Base-by-base conservation (phyloP, 2,888 invertebrate genomes). In the Parascotia fuliginaria region DNA sequence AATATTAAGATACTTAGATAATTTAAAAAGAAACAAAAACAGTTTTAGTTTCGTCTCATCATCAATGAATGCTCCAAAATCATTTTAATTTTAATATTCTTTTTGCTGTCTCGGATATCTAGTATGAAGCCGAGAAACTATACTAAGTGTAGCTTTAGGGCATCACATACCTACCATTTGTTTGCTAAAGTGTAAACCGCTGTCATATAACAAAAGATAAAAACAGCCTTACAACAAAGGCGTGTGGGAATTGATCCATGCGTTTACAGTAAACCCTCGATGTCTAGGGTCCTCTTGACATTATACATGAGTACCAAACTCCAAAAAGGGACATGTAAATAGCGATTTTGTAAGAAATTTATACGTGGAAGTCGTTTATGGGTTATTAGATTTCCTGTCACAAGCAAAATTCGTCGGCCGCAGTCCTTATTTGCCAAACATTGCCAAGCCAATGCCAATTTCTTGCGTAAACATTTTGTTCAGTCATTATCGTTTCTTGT, bases 331-430 rank as follows among this genome's bases (percentile, higher is more conserved):
- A 74, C 74, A 71, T 74, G 66, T 57, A 57, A 60, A 65, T 70
- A 68, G 74, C 76, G 74, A 79, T 77, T 81, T 74, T 76, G 72
- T 78, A 79, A 77, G 79, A 77, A 80, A 82, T 81, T 80, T 83
- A 78, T 81, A 81, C 80, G 82, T 79, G 76, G 74, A 75, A 73
- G 75, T 82, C 81, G 80, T 83, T 82, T 77, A 75, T 75, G 83
- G 83, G 86, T 83, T 87, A 85, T 88, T 87, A 87, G 85, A 85
- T 86, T 87, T 87, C 87, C 81, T 81, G 88, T 88, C 88, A 88
- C 85, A 85, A 78, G 77, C 87, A 85, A 77, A 73, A 55, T 60
- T 52, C 57, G 67, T 68, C 83, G 75, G 72, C 81, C 85, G 73
- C 80, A 78, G 77, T 75, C 77, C 80, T 78, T 83, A 84, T 85